Base-by-base conservation (phyloP, 1,140 invertebrate genomes). In the Drosophila mauritiana region DNA sequence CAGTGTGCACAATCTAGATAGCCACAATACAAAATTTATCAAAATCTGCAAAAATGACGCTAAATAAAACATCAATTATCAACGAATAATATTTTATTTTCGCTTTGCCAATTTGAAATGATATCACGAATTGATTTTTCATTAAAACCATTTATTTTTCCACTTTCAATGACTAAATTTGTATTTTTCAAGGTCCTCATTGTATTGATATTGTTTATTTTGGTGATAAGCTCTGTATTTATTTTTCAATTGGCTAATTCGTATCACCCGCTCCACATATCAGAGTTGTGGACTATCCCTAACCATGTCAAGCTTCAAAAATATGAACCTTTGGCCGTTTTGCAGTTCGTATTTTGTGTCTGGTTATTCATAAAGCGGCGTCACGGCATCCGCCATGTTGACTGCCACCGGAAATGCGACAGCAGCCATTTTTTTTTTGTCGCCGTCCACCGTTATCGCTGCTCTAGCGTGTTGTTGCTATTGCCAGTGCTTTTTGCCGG, bases 341-440 rank as follows among this genome's bases (percentile, higher is more conserved):
- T 59, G 45, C 37, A 40, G 45, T 53, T 53, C n/a, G 63, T 64
- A 61, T 78, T 62, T 78, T 78, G 62, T 73, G 53, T 74, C 68
- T 70, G 48, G 58, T 73, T 86, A 67, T 88, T 75, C 75, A 78
- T 80, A 74, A 78, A 89, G 57, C 84, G 74, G 74, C 37, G 37
- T 72, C 83, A 83, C 63, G 61, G 72, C 76, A 78, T 84, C 64
- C 84, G 84, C 84, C 73, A 84, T 79, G 55, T 86, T 86, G 82
- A 83, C 84, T 78, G 76, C 59, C 75, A 67, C 80, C 84, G 84
- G 84, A 88, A 88, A 88, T 88, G 84, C 84, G 84, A 77, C 84
- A 88, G 79, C 78, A 81, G 69, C 73, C 79, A 83, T 80, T 84
- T 82, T 65, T 39, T 46, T 36, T 31, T 53, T 40, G 13, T 31